Evolutionary conservation across 2,888 invertebrate genomes (phyloP), one percentile per base, ranked within the genome.

Genomic region (Harpagoxenus sublaevis): DNA sequence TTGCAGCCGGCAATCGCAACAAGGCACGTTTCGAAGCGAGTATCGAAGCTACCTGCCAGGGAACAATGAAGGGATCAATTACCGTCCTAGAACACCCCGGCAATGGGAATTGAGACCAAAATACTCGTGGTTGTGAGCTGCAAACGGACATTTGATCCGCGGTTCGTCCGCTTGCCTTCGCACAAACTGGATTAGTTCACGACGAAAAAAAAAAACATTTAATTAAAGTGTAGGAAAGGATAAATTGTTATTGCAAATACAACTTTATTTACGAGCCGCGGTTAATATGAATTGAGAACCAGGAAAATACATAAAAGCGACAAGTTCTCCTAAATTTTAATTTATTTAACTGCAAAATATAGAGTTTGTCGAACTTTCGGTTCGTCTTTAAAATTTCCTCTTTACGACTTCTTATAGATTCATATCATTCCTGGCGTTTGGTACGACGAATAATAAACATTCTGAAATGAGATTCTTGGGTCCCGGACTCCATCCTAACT

Each of bases 41-140:
- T 53, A 77, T 71, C 74, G 83, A 75, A 62, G 73, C 62, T 55
- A 71, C 31, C 42, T 45, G 55, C 68, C 75, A 18, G 39, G 53
- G 71, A 87, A 86, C 87, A 84, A 77, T 84, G 68, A 79, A 51
- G 55, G 63, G 84, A 79, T 84, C 79, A 62, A 84, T 79, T 70
- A 53, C 70, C 42, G n/a, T 62, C 45, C 31, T 55, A 15, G 48
- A 70, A 31, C 51, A 60, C n/a, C 6, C 12, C 23, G 18, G 4
- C 51, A 18, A 66, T 62, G 12, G 53, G 53, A 51, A 71, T 28
- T 60, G 79, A 51, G 73, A 73, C 48, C 9, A 55, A 68, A 68
- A 78, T 78, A 55, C 55, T 45, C 31, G 66, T 31, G 68, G 42
- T 55, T 51, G 35, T 9, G 31, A 23, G 31, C 60, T 63, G 2